Conservation (phyloP, 2,888 invertebrate genomes). For the Drosophila robusta region DNA sequence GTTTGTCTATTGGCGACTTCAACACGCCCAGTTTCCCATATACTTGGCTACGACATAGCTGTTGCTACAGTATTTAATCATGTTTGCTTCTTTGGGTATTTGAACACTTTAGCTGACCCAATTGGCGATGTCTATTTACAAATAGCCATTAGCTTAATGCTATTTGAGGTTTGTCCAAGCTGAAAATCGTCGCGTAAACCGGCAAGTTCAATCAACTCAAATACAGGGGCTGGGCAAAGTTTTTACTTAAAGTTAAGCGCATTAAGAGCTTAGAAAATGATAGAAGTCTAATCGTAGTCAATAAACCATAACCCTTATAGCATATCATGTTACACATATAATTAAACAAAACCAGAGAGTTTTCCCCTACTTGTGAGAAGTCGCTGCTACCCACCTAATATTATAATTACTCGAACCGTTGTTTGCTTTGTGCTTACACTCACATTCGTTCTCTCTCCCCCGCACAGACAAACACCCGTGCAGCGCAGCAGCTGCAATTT, state of each 20-base stretch:
- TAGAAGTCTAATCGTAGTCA: slow-evolving; percentile 33
- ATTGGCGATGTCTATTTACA: slow-evolving; percentile 64
- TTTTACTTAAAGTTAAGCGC: slow-evolving; percentile 8
- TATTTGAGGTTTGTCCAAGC: slow-evolving; percentile 62
- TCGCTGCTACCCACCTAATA: slow-evolving; percentile 19
- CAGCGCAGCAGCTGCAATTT: slow-evolving; percentile 16
- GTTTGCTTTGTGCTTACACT: slow-evolving; percentile 26
- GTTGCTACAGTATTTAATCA: slow-evolving; percentile 23
- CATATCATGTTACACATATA: slow-evolving; percentile 40
- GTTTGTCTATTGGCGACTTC: slow-evolving; percentile 18
- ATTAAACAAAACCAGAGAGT: slow-evolving; percentile 46
- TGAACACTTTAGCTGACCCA: slow-evolving; percentile 59
- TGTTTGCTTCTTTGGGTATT: slow-evolving; percentile 9
- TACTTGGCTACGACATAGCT: slow-evolving; percentile 1
- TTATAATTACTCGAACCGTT: slow-evolving; percentile 35
- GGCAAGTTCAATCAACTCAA: slow-evolving; percentile 38
- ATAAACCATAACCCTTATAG: slow-evolving; percentile 28
- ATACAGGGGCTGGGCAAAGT: not conserved
- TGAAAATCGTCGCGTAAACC: slow-evolving; percentile 58
- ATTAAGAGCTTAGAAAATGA: slow-evolving; percentile 29
- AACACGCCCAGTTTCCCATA: slow-evolving; percentile 43
- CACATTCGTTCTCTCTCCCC: not conserved
- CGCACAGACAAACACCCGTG: not conserved
- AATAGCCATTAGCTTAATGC: slow-evolving; percentile 69
- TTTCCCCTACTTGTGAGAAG: not conserved